phyloP scores from a whole-genome alignment of 2,888 invertebrate species.

The Urechis unicinctus region DNA sequence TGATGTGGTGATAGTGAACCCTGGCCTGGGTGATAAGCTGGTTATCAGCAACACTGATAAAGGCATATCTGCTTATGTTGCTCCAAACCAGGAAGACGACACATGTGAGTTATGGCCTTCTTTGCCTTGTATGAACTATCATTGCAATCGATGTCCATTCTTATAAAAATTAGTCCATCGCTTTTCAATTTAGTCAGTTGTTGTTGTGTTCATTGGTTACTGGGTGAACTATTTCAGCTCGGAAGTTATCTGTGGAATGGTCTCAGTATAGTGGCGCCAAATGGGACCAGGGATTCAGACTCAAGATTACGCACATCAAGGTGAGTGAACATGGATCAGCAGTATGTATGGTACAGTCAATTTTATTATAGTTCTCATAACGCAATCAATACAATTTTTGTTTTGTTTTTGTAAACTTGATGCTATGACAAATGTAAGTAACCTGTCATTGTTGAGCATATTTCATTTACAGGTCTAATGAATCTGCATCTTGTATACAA shows the following conservation, averaged over 20 bases:
- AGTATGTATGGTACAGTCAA: neutral
- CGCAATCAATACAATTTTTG: conserved; percentile 58
- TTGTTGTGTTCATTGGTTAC: too few relatives aligned
- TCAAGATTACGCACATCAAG: conserved; percentile 62
- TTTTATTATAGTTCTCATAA: neutral
- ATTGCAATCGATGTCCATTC: too few relatives aligned
- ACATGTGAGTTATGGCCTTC: too few relatives aligned
- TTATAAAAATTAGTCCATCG: conserved; percentile 74
- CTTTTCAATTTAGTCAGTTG: too few relatives aligned
- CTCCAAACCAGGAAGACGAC: too few relatives aligned
- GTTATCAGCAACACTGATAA: conserved; percentile 75
- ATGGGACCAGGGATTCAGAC: conserved; percentile 11
- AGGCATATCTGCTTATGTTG: too few relatives aligned
- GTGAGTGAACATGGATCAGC: conserved; percentile 43
- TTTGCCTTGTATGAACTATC: too few relatives aligned
- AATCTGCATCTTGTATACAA: too few relatives aligned
- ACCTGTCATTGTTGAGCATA: conserved; percentile 86
- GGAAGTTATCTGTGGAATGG: conserved; percentile 20
- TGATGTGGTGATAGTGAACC: conserved; percentile 75
- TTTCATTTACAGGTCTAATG: conserved; percentile 80
- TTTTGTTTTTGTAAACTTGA: conserved; percentile 91
- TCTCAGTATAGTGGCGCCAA: conserved; percentile 3
- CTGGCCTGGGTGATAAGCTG: conserved; percentile 77
- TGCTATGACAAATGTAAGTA: conserved; percentile 75
- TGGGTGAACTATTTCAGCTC: conserved; percentile 15